Percentiles rank a stretch among this genome's conserved stretches.
phyloP scores from a whole-genome alignment of 2,888 invertebrate genomes.

The Mythimna impura region DNA sequence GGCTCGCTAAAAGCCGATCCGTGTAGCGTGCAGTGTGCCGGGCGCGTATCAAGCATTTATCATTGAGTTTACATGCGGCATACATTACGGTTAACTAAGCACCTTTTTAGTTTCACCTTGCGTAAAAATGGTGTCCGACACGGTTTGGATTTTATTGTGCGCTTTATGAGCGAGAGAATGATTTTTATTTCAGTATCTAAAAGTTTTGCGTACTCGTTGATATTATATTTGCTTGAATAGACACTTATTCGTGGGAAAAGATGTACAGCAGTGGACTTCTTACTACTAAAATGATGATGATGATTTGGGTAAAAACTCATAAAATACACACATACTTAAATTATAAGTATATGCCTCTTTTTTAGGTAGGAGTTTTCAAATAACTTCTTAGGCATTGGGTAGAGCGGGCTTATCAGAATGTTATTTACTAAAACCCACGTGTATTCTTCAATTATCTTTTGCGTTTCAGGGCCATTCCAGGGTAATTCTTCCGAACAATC shows the following conservation, averaged over 20 bases:
- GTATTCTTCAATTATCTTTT: too few relatives aligned
- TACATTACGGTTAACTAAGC: constrained; percentile 74
- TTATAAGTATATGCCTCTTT: too few relatives aligned
- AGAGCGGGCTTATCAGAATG: too few relatives aligned
- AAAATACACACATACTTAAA: too few relatives aligned
- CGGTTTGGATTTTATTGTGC: constrained; percentile 45
- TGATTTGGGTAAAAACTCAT: too few relatives aligned
- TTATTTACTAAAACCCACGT: too few relatives aligned
- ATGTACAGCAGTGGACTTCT: neutral
- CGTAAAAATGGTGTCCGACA: constrained; percentile 52
- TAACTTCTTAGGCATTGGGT: too few relatives aligned
- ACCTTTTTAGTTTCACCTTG: constrained; percentile 66
- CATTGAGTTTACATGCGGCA: constrained; percentile 74
- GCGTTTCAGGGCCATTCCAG: too few relatives aligned
- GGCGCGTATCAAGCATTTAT: constrained; percentile 75
- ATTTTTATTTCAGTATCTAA: constrained; percentile 11
- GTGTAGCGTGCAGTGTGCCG: constrained; percentile 66
- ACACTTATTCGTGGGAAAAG: neutral
- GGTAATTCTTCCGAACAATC: too few relatives aligned
- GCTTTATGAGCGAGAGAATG: constrained; percentile 20
- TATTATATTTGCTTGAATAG: neutral
- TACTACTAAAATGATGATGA: neutral
- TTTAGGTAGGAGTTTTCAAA: too few relatives aligned
- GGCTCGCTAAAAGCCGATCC: constrained; percentile 75
- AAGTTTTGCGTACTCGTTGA: neutral